These are phyloP conservation scores for Caenorhabditis zanzibari DNA, from an alignment of 2,888 invertebrate species.

Conservation along the genomic window DNA sequence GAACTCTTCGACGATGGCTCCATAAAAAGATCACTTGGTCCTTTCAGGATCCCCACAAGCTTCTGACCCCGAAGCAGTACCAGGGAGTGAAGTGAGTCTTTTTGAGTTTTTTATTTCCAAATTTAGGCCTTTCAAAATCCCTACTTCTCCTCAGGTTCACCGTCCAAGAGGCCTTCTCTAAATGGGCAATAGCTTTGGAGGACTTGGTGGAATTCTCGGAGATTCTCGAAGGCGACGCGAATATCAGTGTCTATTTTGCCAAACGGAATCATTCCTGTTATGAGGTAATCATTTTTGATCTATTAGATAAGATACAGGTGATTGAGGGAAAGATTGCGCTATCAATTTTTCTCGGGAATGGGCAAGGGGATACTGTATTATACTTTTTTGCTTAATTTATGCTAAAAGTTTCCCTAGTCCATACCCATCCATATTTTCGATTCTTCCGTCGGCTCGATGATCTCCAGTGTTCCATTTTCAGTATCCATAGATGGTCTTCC, in stretches of 20 bases:
- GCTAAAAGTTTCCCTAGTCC: no score
- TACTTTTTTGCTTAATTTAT: no score
- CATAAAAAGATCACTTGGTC: conserved; percentile 65
- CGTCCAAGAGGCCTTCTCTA: conserved; percentile 44
- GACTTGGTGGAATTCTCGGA: conserved; percentile 56
- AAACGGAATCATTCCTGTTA: conserved; percentile 60
- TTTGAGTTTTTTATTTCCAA: background rate
- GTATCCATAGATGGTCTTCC: no score
- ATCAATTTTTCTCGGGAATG: no score
- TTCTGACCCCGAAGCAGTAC: conserved; percentile 41
- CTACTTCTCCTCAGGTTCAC: conserved; percentile 54
- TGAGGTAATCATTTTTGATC: conserved; percentile 37
- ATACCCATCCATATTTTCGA: conserved; percentile 3
- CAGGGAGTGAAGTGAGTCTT: conserved; percentile 20
- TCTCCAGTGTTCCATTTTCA: background rate
- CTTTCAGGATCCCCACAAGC: conserved; percentile 65
- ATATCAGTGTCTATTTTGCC: conserved; percentile 54
- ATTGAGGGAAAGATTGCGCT: no score
- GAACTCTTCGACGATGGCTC: conserved; percentile 49
- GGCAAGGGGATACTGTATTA: no score
- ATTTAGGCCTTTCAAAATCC: no score
- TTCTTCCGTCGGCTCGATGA: background rate
- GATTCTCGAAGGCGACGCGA: conserved; percentile 5
- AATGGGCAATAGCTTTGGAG: conserved; percentile 66
- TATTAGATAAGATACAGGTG: background rate